Conservation (phyloP, 2,888 invertebrate species). For the Aphelenchoides bicaudatus region DNA sequence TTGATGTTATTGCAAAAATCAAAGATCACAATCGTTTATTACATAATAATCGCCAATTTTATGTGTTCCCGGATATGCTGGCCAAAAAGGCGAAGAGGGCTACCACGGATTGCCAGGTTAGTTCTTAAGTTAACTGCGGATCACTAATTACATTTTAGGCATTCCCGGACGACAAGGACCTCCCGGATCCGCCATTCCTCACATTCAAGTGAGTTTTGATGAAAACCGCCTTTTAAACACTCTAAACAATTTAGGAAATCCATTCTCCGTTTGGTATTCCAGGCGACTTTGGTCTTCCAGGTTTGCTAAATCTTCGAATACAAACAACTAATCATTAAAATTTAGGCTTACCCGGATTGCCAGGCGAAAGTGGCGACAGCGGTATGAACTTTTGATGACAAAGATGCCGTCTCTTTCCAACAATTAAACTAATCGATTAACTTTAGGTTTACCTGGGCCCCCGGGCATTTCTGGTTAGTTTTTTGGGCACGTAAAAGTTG, state of each 20-base stretch:
- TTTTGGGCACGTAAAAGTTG: no score
- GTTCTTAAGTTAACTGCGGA: not conserved
- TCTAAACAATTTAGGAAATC: not conserved
- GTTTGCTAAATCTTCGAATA: no score
- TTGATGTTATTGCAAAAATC: no score
- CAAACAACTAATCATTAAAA: no score
- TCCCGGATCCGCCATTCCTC: conserved; percentile 3
- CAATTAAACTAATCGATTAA: no score
- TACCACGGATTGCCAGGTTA: conserved; percentile 35
- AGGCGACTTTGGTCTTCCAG: conserved; percentile 41
- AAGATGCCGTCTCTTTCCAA: no score
- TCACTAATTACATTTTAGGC: conserved; percentile 59
- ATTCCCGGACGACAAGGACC: conserved; percentile 66
- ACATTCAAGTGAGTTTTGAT: not conserved
- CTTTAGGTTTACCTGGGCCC: no score
- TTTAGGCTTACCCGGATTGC: conserved; percentile 35
- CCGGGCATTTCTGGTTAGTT: no score
- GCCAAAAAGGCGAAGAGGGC: conserved; percentile 24
- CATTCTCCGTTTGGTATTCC: conserved; percentile 21
- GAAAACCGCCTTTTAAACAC: not conserved
- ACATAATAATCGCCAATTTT: conserved; percentile 5
- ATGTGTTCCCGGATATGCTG: conserved; percentile 26
- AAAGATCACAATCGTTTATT: no score
- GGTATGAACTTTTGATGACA: no score
- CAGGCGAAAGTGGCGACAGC: conserved; percentile 36